Evolutionary conservation across 1,140 invertebrate species (phyloP).

Genomic region (Choristoneura fumiferana): DNA sequence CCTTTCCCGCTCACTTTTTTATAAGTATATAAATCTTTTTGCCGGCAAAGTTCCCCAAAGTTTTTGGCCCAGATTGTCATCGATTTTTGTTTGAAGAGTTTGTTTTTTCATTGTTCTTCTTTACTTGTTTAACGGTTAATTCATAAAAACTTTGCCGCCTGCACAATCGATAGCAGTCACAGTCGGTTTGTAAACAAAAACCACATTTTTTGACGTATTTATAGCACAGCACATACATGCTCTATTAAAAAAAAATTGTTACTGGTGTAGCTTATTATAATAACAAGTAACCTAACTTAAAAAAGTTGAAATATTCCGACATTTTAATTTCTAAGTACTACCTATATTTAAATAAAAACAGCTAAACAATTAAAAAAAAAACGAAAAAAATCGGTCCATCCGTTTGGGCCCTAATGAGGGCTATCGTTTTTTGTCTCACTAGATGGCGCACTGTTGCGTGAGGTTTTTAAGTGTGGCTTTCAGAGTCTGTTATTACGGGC

Average conservation of each 20-base stretch:
- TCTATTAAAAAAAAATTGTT: not conserved
- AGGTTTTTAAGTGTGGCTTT: no score
- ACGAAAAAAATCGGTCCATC: no score
- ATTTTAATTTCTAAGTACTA: no score
- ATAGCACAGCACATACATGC: not conserved
- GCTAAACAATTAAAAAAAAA: no score
- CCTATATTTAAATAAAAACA: no score
- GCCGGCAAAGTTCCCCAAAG: constrained; percentile 71
- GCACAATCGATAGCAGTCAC: constrained; percentile 64
- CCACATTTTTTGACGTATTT: constrained; percentile 17
- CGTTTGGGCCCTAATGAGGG: no score
- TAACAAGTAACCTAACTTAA: no score
- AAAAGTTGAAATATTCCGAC: no score
- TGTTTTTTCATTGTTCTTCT: constrained; percentile 79
- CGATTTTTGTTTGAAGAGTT: constrained; percentile 78
- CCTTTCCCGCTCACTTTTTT: constrained; percentile 73
- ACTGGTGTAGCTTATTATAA: no score
- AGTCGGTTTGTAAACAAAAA: constrained; percentile 57
- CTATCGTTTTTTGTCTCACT: no score
- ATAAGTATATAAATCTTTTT: constrained; percentile 79
- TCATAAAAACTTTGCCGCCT: constrained; percentile 76
- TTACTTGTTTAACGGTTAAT: constrained; percentile 78
- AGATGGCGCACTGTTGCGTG: no score
- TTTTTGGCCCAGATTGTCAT: constrained; percentile 79
- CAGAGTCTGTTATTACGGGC: no score